Evolutionary conservation across 2,797 vertebrate species (phyloP).

Genomic region (Masticophis lateralis): DNA sequence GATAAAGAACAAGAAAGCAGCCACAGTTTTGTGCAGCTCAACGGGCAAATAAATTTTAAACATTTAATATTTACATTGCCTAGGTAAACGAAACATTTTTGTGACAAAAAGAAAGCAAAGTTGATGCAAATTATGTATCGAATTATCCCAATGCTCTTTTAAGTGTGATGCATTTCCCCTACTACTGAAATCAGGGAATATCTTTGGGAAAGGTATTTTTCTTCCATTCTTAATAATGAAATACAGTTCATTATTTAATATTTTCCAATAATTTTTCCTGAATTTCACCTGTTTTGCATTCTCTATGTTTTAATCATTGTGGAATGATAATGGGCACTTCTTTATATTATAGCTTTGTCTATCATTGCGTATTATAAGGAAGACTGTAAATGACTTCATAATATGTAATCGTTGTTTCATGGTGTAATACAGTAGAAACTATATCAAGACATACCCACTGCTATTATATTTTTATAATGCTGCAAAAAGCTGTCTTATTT

Average conservation of each 20-base stretch:
- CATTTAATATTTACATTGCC: not conserved
- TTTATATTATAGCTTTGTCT: not conserved
- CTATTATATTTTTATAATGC: slow-evolving; percentile 16
- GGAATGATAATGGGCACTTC: not conserved
- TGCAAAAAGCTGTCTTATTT: slow-evolving; percentile 23
- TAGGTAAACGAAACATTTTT: not conserved
- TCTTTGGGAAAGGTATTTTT: not conserved
- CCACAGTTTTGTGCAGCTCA: not conserved
- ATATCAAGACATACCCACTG: not conserved
- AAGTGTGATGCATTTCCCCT: not conserved
- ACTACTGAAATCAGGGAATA: not conserved
- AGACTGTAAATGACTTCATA: slow-evolving; percentile 13
- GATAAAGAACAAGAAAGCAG: not conserved
- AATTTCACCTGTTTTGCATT: not conserved
- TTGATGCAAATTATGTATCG: not conserved
- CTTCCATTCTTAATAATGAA: not conserved
- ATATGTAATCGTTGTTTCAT: slow-evolving; percentile 3
- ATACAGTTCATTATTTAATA: not conserved
- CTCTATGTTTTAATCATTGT: not conserved
- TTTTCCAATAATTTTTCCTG: not conserved
- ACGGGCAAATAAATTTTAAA: not conserved
- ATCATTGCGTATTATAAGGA: not conserved
- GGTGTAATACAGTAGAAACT: not conserved
- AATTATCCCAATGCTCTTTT: not conserved
- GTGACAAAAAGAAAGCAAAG: not conserved